These are phyloP conservation scores for Caenorhabditis sinica DNA, from an alignment of 2,888 invertebrate species.

Conservation along the genomic window DNA sequence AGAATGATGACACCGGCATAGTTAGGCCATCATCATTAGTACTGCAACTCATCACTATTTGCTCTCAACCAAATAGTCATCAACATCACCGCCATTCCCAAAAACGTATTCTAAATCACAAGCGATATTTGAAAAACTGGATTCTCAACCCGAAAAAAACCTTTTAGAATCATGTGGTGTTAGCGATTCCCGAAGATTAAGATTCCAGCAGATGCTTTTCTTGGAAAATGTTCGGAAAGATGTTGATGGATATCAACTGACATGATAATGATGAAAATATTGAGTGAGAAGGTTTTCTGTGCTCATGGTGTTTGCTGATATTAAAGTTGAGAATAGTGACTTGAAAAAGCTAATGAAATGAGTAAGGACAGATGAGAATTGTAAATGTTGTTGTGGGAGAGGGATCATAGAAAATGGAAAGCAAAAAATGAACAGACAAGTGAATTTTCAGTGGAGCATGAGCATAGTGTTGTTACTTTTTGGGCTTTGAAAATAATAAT, in stretches of 20 bases:
- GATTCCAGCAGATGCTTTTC: conserved; percentile 31
- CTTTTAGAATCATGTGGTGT: conserved; percentile 39
- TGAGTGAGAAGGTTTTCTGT: neutral
- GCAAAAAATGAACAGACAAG: neutral
- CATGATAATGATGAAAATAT: neutral
- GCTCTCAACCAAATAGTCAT: conserved; percentile 25
- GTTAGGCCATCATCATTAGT: too few species aligned
- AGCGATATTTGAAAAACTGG: neutral
- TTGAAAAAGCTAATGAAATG: neutral
- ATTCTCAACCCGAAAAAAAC: conserved; percentile 26
- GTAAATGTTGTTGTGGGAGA: conserved; percentile 1
- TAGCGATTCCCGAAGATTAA: conserved; percentile 35
- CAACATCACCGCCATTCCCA: conserved; percentile 17
- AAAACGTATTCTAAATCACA: conserved; percentile 13
- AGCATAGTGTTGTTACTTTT: neutral
- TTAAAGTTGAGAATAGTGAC: too few species aligned
- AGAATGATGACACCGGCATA: too few species aligned
- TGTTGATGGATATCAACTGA: too few species aligned
- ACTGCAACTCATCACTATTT: conserved; percentile 25
- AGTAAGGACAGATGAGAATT: neutral
- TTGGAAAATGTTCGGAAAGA: neutral
- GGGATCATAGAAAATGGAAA: neutral
- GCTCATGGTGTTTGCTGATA: neutral
- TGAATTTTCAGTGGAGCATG: neutral
- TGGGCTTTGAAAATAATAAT: conserved; percentile 3